Percentiles rank a stretch among this genome's conserved stretches.
These are phyloP conservation scores for Lota lota DNA, from an alignment of 2,113 vertebrate genomes.

Conservation along the genomic window DNA sequence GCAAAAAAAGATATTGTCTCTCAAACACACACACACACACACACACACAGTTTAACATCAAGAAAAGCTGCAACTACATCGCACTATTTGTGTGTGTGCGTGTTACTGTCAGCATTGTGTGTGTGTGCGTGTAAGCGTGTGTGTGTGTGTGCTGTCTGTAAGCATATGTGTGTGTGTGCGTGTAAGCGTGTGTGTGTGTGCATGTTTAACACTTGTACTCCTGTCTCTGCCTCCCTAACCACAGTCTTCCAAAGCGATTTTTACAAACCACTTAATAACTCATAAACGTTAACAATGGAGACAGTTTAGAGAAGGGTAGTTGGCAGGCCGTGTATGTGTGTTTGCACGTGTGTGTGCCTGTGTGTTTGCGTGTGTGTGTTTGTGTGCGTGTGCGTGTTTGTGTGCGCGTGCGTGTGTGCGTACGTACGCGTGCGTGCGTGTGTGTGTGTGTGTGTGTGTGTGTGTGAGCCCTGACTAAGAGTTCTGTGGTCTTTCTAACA, in stretches of 20 bases:
- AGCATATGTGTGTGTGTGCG: neutral
- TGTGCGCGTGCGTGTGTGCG: conserved; percentile 11
- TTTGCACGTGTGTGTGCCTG: neutral
- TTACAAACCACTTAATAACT: conserved; percentile 29
- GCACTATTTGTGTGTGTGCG: neutral
- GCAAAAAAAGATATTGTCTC: neutral
- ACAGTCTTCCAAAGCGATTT: conserved; percentile 19
- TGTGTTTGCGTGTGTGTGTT: neutral
- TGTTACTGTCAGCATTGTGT: too few species aligned
- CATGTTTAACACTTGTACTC: neutral
- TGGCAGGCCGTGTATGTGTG: neutral
- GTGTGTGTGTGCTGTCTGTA: neutral
- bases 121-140: too few species aligned
- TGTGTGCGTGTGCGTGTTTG: neutral
- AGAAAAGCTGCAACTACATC: neutral
- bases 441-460: conserved; percentile 10
- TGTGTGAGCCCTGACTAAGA: conserved; percentile 13
- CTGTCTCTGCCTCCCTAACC: neutral
- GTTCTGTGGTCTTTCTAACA: neutral
- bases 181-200: neutral
- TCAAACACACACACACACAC: neutral
- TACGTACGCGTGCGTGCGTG: neutral
- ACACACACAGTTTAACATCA: neutral
- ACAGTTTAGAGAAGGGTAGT: conserved; percentile 6
- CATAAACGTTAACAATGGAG: conserved; percentile 20